Evolutionary conservation across 2,113 vertebrate species (phyloP).

Genomic region (Junco hyemalis): DNA sequence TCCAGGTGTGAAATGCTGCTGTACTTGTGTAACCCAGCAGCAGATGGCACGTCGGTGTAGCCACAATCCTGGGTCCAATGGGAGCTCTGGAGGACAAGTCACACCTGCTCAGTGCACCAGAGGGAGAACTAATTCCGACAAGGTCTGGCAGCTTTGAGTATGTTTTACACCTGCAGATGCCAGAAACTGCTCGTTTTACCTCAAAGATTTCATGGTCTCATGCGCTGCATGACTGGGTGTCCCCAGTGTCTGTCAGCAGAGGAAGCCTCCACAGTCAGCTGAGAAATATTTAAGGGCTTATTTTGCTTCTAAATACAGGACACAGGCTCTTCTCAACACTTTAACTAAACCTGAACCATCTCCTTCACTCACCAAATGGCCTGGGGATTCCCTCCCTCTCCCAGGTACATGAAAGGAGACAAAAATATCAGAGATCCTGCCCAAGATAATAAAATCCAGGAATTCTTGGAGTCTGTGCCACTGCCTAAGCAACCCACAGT

Average conservation of each 20-base stretch:
- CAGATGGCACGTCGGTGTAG: not conserved
- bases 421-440: not conserved
- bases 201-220: not conserved
- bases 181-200: not conserved
- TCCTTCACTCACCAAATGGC: not conserved
- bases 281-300: not conserved
- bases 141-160: not conserved
- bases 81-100: slow-evolving; percentile 11
- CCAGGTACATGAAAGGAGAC: not conserved
- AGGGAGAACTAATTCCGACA: not conserved
- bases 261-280: not conserved
- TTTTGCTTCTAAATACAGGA: not conserved
- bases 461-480: not conserved
- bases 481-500: not conserved
- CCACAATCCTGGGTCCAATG: not conserved
- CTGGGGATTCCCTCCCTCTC: not conserved
- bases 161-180: slow-evolving; percentile 24
- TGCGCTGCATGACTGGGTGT: not conserved
- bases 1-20: not conserved
- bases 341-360: not conserved
- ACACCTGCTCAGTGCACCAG: slow-evolving; percentile 29
- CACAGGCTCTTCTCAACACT: not conserved
- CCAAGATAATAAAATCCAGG: not conserved
- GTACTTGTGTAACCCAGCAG: not conserved
- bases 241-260: not conserved